Evolutionary conservation across 2,888 invertebrate genomes (phyloP).

Genomic region (Physocephala rufipes): DNA sequence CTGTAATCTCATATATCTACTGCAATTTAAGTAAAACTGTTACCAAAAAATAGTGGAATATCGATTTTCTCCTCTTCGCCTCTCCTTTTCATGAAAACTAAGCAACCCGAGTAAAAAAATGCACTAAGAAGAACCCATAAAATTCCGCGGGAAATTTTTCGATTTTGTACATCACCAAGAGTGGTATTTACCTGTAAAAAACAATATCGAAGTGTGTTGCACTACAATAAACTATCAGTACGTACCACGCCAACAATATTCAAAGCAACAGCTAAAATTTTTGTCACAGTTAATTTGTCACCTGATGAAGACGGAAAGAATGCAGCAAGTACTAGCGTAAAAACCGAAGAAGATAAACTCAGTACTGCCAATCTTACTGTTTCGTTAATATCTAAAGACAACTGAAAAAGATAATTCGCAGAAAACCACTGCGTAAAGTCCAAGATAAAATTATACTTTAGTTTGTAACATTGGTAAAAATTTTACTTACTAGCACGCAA

Average conservation of each 20-base stretch:
- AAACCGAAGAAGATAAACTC: constrained; percentile 88
- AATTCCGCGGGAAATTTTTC: constrained; percentile 78
- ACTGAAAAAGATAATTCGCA: constrained; percentile 92
- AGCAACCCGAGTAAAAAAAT: constrained; percentile 88
- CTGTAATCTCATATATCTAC: too few species aligned
- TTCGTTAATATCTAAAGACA: constrained; percentile 84
- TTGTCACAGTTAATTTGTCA: constrained; percentile 88
- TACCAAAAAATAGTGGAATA: constrained; percentile 95
- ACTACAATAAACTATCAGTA: constrained; percentile 17
- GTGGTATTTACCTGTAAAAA: constrained; percentile 76
- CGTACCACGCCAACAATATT: constrained; percentile 83
- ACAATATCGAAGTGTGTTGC: background rate
- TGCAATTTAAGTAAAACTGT: constrained; percentile 42
- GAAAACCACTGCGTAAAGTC: constrained; percentile 83
- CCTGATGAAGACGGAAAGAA: constrained; percentile 82
- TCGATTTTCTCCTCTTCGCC: constrained; percentile 94
- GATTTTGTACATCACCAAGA: constrained; percentile 77
- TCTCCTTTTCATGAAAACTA: constrained; percentile 85
- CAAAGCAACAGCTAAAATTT: constrained; percentile 80
- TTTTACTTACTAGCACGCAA: constrained; percentile 76
- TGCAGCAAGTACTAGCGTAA: constrained; percentile 87
- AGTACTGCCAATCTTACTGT: constrained; percentile 88
- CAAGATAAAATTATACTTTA: background rate
- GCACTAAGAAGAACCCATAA: constrained; percentile 86
- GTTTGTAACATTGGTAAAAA: background rate